Base-by-base conservation (phyloP, 2,797 vertebrate species). In the Darevskia nairensis region DNA sequence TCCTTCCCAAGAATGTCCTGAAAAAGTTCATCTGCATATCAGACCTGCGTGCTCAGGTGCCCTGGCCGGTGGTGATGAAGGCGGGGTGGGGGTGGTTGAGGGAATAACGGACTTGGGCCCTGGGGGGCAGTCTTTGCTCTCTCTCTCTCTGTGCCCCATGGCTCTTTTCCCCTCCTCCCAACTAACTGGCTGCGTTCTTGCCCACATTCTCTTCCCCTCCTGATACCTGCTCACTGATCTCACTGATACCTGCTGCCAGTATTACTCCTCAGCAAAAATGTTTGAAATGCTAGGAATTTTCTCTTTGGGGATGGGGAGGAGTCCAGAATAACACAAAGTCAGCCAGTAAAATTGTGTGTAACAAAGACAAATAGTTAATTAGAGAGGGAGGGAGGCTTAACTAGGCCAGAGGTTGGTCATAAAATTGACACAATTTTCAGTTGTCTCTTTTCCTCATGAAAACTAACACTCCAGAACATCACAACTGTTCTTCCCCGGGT, bases 11-110 rank as follows among this genome's bases (percentile, higher is more conserved):
- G 96, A 99, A 99, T 0, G 99, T 99, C 55, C 96, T 99, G 89
- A 99, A 99, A 95, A 99, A 99, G 93, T 99, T 99, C 89, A 99
- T 99, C 95, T 99, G 99, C 96, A 99, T 99, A 94, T 99, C 99
- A 17, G 99, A 99, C 94, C 97, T 99, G 85, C 96, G 99, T 77
- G 99, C 99, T 79, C 99, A 99, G 97, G 99, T 98, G 87, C 93
- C 95, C 10, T 25, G 21, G 0, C 66, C 5, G 50, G 35, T 35
- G 4, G 1, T 19, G 50, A 13, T 25, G 44, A 32, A 39, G 39
- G 27, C 25, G 1, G 25, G 21, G 2, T 11, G 21, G 8, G 21
- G 6, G 29, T 6, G 15, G 39, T 41, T 6, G 69, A 32, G 1
- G 50, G 41, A 10, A 35, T 21, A 11, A 4, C 5, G 68, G 68